phyloP scores from a whole-genome alignment of 2,113 vertebrate species.

The Vulpes lagopus region DNA sequence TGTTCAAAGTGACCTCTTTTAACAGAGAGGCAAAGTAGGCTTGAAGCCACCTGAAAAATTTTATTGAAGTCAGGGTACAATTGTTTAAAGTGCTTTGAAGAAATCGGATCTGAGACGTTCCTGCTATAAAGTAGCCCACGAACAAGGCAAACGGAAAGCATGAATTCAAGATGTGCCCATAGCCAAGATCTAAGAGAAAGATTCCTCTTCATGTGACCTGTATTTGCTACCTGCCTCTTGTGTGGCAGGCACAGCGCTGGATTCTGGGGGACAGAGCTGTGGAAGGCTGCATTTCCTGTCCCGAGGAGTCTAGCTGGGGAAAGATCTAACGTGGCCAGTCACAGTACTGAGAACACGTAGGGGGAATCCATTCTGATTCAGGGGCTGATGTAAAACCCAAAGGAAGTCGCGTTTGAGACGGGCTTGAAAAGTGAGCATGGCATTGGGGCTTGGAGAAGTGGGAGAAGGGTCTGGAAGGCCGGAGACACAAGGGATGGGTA shows the following conservation, averaged over 20 bases:
- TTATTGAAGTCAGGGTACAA: neutral
- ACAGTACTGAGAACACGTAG: neutral
- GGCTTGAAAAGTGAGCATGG: neutral
- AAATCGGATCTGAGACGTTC: conserved; percentile 43
- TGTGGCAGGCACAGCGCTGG: neutral
- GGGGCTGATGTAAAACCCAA: neutral
- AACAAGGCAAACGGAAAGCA: neutral
- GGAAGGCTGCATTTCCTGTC: neutral
- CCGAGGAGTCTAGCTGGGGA: neutral
- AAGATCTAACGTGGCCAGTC: neutral
- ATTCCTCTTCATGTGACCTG: neutral
- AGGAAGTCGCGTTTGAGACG: neutral
- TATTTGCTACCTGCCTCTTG: neutral
- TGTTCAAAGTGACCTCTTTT: conserved; percentile 42
- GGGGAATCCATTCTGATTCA: neutral
- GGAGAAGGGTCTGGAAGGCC: neutral
- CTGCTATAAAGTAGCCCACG: conserved; percentile 23
- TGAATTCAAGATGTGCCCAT: neutral
- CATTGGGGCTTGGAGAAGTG: neutral
- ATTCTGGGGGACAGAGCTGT: neutral
- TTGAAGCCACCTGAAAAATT: conserved; percentile 16
- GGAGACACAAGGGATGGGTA: fast-evolving
- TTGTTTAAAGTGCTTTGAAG: conserved; percentile 63
- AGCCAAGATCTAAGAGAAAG: neutral
- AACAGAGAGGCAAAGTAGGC: neutral